Evolutionary conservation across 2,888 invertebrate genomes (phyloP), one percentile per base, ranked within the genome.

Genomic region (Gymnosoma rotundatum): DNA sequence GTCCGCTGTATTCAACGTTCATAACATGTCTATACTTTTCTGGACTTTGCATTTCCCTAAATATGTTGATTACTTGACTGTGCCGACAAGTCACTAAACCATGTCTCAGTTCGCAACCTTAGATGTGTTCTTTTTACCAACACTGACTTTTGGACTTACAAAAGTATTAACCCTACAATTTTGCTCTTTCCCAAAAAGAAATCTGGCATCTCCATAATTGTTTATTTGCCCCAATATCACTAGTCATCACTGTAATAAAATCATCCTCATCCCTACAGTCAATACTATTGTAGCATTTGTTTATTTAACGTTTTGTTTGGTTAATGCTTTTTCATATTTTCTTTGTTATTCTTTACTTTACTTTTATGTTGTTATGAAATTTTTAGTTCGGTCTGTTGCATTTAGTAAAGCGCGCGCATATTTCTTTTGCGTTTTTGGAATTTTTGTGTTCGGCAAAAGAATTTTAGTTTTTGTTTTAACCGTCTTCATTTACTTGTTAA

Each of bases 361-460:
- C 48, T 50, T 58, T 50, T 70, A 32, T 60, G 54, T 52, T n/a
- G 32, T 63, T 74, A 42, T 56, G 20, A 67, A 61, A 73, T 64
- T 79, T 54, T 58, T 74, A 81, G 78, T 84, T 74, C 60, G 76
- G 83, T 83, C 75, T 78, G 61, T 73, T 83, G 83, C 73, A 75
- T 83, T 81, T 63, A 69, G 81, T 74, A 78, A 74, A 79, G 75
- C 79, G 78, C 86, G 87, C 79, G 83, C 66, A 86, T 87, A 82
- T 85, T 85, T 84, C 38, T 85, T 69, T 72, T 78, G 78, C 81
- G 86, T 79, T 85, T n/a, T 78, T 80, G 86, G 85, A 84, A 85
- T 86, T 85, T 87, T 83, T 84, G 80, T 87, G 86, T 83, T 50
- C 72, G 79, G 61, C 74, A 61, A 60, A 87, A 86, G 87, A 87